A percentile compares a stretch with the other conserved stretches of the same genome.
Evolutionary conservation across 2,113 vertebrate species (phyloP).

Genomic region (Synchiropus splendidus): DNA sequence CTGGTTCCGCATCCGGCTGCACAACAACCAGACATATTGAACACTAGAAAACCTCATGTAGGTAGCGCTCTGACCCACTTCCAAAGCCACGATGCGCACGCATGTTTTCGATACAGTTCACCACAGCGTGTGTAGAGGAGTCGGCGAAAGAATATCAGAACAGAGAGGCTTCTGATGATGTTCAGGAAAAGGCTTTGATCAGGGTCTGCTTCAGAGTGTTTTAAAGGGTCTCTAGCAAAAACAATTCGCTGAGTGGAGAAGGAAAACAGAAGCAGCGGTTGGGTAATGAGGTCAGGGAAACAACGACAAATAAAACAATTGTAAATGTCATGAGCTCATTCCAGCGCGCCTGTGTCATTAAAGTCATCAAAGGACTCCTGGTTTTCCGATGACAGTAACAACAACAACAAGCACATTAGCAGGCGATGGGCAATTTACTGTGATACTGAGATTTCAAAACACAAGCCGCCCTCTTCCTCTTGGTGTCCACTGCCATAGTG

Average conservation of each 20-base stretch:
- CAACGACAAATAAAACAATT: conserved; percentile 33
- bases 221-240: too few species aligned
- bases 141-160: too few species aligned
- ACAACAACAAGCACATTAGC: conserved; percentile 10
- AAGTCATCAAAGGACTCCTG: conserved; percentile 30
- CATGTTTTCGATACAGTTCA: too few species aligned
- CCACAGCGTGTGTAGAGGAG: too few species aligned
- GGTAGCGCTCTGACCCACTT: too few species aligned
- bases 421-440: conserved; percentile 12
- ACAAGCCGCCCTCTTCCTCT: conserved; percentile 20
- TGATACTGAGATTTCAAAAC: conserved; percentile 30
- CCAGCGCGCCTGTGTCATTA: conserved; percentile 3
- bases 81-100: too few species aligned
- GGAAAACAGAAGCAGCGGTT: conserved; percentile 7
- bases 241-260: background rate
- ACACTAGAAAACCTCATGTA: too few species aligned
- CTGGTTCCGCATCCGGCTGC: too few species aligned
- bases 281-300: conserved; percentile 41
- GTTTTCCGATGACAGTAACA: conserved; percentile 11
- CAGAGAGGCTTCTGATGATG: too few species aligned
- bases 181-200: too few species aligned
- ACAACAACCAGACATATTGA: too few species aligned
- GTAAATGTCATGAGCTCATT: conserved; percentile 24
- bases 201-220: too few species aligned
- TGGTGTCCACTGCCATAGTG: conserved; percentile 15